Base-by-base conservation (phyloP, 2,113 vertebrate species). In the Chlorodrepanis virens region DNA sequence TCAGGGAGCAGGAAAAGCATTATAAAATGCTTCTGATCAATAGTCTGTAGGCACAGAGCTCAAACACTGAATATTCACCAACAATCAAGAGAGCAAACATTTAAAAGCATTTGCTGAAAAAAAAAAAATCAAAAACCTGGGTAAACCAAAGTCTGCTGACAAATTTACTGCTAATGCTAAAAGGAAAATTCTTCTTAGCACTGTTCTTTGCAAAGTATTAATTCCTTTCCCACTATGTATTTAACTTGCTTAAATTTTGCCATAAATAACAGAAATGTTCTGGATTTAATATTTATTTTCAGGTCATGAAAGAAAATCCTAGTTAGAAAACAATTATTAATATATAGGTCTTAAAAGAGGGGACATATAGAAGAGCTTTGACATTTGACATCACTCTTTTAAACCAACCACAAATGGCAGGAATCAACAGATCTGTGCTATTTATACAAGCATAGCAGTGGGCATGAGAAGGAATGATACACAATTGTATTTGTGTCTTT, bases 1-100 rank as follows among this genome's bases (percentile, higher is more conserved):
- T 83, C 54, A 79, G 77, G 53, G n/a, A 94, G 27, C 27, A 88
- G 53, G 59, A 88, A 87, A 91, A 80, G 0, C 75, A 77, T 74
- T 85, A 42, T 28, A 61, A 94, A 90, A 93, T 74, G 50, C 9
- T 95, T 91, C 87, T 95, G 61, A 96, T 96, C 89, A 89, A 89
- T 82, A 94, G 53, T 54, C 74, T 85, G 70, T 68, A 94, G 87
- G 70, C 75, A 65, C 18, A 90, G 53, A 87, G 31, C 42, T 79
- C 87, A 87, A 96, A 85, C 24, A 57, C 50, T 72, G 67, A 85
- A 70, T 88, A 86, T 95, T 93, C 75, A 67, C 84, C 3, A 2
- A 61, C 53, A 94, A 85, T 95, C 80, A 94, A 91, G 37, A 80
- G 6, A 93, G 42, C 37, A 96, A 89, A 83, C 29, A 72, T 72